These are phyloP conservation scores for Rhabdomys pumilio DNA, from an alignment of 2,797 vertebrate species.

Conservation along the genomic window DNA sequence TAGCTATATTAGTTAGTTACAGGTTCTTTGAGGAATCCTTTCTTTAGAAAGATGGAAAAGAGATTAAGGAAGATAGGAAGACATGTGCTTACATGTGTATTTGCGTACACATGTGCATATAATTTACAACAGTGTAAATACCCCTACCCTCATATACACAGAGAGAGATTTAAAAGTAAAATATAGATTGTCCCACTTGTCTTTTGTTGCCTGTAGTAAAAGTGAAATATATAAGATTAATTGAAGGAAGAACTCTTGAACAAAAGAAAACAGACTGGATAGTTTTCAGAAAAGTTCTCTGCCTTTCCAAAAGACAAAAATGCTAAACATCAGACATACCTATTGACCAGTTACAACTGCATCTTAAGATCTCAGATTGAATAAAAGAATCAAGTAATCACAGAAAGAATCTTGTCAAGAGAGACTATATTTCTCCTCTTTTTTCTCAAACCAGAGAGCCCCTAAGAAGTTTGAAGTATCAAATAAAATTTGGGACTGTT, in stretches of 20 bases:
- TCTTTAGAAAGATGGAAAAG: not conserved
- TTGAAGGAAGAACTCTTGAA: not conserved
- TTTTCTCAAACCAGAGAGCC: not conserved
- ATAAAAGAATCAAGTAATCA: not conserved
- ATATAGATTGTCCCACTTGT: not conserved
- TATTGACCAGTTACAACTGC: not conserved
- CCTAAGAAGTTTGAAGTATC: not conserved
- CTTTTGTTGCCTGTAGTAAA: not conserved
- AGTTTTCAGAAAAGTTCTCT: not conserved
- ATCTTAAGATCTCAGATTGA: not conserved
- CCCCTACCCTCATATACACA: not conserved
- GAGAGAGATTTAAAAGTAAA: not conserved
- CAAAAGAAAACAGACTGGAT: not conserved
- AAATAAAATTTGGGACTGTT: slow-evolving; percentile 15
- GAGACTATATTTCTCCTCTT: not conserved
- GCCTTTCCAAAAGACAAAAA: not conserved
- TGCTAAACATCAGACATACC: not conserved
- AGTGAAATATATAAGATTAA: not conserved
- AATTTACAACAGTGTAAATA: not conserved
- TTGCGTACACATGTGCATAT: not conserved
- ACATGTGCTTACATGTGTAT: not conserved
- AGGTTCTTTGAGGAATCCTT: not conserved
- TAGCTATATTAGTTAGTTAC: not conserved
- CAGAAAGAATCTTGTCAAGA: not conserved
- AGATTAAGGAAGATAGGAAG: not conserved